Evolutionary conservation across 2,797 vertebrate genomes (phyloP).

Genomic region (Sebastes itinus): DNA sequence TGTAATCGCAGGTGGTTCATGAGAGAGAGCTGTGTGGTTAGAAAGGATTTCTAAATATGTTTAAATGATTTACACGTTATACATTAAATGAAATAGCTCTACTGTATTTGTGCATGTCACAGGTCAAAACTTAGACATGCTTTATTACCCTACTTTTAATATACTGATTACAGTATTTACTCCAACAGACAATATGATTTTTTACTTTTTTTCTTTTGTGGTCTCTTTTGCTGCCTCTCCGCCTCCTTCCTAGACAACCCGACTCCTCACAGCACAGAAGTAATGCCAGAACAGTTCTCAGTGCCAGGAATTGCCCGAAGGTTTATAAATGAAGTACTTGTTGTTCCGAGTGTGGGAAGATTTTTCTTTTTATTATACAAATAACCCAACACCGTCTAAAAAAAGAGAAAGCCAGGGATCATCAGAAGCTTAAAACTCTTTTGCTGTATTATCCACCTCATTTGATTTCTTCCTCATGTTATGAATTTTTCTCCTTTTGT

Average conservation of each 20-base stretch:
- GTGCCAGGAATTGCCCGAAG: slow-evolving; percentile 56
- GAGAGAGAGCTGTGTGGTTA: not conserved
- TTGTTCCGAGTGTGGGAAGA: slow-evolving; percentile 69
- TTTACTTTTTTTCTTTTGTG: not conserved
- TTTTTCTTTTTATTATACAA: slow-evolving; percentile 55
- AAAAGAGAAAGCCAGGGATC: slow-evolving; percentile 40
- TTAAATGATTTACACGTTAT: not conserved
- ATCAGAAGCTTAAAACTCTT: slow-evolving; percentile 58
- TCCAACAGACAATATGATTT: not conserved
- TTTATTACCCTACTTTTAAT: not conserved
- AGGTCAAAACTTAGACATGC: not conserved
- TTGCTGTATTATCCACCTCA: slow-evolving; percentile 41
- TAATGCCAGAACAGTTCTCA: slow-evolving; percentile 31
- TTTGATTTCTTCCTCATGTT: slow-evolving; percentile 47
- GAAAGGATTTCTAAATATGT: not conserved
- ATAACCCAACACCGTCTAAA: slow-evolving; percentile 31
- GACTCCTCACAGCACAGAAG: slow-evolving; percentile 34
- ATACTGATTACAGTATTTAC: not conserved
- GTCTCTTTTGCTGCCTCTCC: not conserved
- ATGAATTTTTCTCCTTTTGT: slow-evolving; percentile 30
- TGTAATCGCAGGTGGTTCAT: not conserved
- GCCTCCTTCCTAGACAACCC: slow-evolving; percentile 16
- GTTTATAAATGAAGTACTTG: slow-evolving; percentile 70
- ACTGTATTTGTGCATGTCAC: not conserved
- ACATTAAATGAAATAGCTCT: not conserved